Evolutionary conservation across 2,113 vertebrate genomes (phyloP), one percentile per base, ranked within the genome.

Genomic region (Haliaeetus leucogaster): DNA sequence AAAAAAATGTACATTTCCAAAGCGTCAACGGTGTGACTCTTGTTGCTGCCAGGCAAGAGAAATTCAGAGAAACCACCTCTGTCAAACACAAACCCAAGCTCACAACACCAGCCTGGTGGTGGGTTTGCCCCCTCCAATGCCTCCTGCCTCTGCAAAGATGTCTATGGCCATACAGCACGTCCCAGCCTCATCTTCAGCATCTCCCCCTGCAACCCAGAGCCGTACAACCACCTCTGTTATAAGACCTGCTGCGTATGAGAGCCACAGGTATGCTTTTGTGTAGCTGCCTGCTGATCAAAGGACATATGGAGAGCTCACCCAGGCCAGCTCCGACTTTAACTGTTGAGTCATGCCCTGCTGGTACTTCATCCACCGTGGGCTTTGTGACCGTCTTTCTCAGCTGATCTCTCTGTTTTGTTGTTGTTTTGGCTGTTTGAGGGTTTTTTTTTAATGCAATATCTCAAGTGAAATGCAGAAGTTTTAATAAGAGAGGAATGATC

Each of bases 401-500:
- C 52, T 89, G 84, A 10, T 42, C 12, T 65, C 66, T 62, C 34
- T 36, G 27, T 23, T 53, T 73, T 32, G 5, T 11, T 38, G 36
- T 34, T 47, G 43, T 56, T 91, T 66, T 19, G 8, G 10, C 21
- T 50, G 23, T 14, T 34, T 61, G 18, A 32, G 30, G 29, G 4
- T 56, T 91, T 82, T 50, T 16, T 85, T 95, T 95, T 55, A 53
- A 43, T 20, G 34, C 56, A 84, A 72, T 26, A 38, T 52, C 62
- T 97, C 94, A 89, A 94, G 76, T 6, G 53, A 95, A 97, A 96
- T 26, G 45, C 68, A 29, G 43, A 95, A 97, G 83, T 94, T 97
- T 97, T 96, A 97, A 95, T 97, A 97, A 95, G 25, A 73, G 32
- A 65, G 36, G 91, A 97, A 96, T 0, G 19, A 97, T 91, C 95